Base-by-base conservation (phyloP, 2,797 vertebrate genomes). In the Muraenolepis orangiensis region DNA sequence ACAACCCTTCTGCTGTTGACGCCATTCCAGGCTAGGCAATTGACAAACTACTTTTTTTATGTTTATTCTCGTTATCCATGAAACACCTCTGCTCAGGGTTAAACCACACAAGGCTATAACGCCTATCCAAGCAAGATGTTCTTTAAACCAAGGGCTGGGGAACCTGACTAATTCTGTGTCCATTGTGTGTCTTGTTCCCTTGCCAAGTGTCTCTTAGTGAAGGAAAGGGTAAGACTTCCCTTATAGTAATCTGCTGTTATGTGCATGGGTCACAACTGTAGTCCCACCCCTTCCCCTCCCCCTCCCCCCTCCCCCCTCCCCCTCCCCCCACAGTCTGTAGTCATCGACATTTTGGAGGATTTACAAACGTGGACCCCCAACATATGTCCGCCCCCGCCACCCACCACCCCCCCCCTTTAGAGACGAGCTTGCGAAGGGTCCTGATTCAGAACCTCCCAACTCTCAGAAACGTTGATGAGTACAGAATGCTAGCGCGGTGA, bases 121-220 rank as follows among this genome's bases (percentile, higher is more conserved):
- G 71, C 81, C 70, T n/a, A n/a, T 84, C 77, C 74, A 75, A 14
- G 69, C 72, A 32, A 72, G 74, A 66, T 73, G 71, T 73, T 70
- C 69, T 69, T 68, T n/a, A n/a, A n/a, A 70, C 71, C 72, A 34
- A 40, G 73, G 80, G n/a, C n/a, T 80, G 66, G 75, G 66, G 81
- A 81, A 72, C 69, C 75, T 87, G 83, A 91, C 91, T 94, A 94
- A 94, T 87, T 81, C 78, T 93, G 79, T 89, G 72, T 87, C 84
- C 88, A 85, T 90, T 92, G 84, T 93, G 82, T 94, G 90, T 94
- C 87, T 93, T 87, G 86, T 92, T 85, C 90, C 81, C 82, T 80
- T 92, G 88, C 91, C 87, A 94, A 94, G 94, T 94, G 92, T 93
- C 89, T 91, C 92, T 91, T 93, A 93, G 92, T 90, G 90, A 94